A percentile compares a stretch with the other conserved stretches of the same genome.
phyloP scores from a whole-genome alignment of 2,797 vertebrate species.

The Bovichtus diacanthus region DNA sequence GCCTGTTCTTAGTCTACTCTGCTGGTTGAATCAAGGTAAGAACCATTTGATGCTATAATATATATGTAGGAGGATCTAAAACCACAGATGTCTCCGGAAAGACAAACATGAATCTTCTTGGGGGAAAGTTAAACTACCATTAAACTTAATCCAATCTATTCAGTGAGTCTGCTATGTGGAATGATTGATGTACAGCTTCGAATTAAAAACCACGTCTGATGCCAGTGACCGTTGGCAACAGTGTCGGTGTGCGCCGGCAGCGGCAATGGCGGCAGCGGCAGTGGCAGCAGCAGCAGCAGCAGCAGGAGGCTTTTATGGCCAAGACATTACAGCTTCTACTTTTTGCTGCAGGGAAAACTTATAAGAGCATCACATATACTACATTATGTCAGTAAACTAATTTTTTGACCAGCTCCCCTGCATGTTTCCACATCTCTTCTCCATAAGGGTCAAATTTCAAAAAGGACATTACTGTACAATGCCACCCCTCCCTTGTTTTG shows the following conservation, averaged over 20 bases:
- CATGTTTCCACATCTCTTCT: slow-evolving; percentile 29
- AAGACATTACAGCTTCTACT: slow-evolving; percentile 10
- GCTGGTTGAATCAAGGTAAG: slow-evolving; percentile 7
- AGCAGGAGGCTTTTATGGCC: slow-evolving; percentile 57
- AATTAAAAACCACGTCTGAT: slow-evolving; percentile 51
- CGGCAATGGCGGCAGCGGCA: too few species aligned
- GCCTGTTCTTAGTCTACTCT: slow-evolving; percentile 1
- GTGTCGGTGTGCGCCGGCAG: slow-evolving; percentile 26
- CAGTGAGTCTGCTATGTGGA: slow-evolving; percentile 24
- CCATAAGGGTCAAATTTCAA: slow-evolving; percentile 21
- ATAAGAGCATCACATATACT: slow-evolving; percentile 20
- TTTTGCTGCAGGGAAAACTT: slow-evolving; percentile 53
- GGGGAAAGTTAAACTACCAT: background rate
- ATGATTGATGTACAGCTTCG: slow-evolving; percentile 57
- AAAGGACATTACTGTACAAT: slow-evolving; percentile 9
- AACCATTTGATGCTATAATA: background rate
- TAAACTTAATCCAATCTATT: slow-evolving; percentile 42
- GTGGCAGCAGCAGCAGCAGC: too few species aligned
- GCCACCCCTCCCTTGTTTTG: background rate
- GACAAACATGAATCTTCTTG: slow-evolving; percentile 22
- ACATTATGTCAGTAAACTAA: slow-evolving; percentile 33
- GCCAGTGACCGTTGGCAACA: slow-evolving; percentile 55
- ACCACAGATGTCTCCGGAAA: slow-evolving; percentile 3
- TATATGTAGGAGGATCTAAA: background rate
- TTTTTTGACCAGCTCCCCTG: slow-evolving; percentile 36